Conservation (phyloP, 2,113 vertebrate species). For the Mesembrinibis cayennensis region DNA sequence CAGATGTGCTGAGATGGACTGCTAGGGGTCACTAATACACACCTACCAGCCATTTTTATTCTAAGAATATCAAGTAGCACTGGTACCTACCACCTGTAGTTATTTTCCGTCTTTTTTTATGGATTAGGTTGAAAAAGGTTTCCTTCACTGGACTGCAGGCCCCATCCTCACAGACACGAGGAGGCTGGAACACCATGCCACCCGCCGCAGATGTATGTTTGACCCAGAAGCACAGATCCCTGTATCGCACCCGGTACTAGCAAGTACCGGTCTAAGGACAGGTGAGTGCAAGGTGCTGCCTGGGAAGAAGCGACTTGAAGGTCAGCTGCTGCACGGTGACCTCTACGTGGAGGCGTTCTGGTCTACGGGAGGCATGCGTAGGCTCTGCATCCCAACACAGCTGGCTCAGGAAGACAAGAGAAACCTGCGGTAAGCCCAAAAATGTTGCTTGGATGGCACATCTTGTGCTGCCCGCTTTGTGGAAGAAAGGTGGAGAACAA, state of each 20-base stretch:
- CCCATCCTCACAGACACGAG: accelerated
- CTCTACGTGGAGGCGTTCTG: neutral
- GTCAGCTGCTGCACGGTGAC: neutral
- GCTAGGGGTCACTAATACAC: neutral
- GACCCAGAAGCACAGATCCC: neutral
- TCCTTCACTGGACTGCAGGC: neutral
- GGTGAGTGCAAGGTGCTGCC: neutral
- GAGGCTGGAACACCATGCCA: neutral
- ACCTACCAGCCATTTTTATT: neutral
- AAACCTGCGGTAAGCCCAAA: neutral
- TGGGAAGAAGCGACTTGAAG: neutral
- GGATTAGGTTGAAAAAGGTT: neutral
- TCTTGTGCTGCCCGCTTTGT: neutral
- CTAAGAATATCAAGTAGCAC: neutral
- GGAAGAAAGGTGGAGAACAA: neutral
- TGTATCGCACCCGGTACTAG: neutral
- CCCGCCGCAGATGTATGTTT: neutral
- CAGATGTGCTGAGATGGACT: neutral
- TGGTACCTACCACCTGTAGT: neutral
- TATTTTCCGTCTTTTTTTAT: neutral
- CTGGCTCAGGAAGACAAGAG: too few relatives aligned
- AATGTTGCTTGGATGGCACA: neutral
- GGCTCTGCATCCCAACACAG: too few relatives aligned
- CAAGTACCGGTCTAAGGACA: neutral
- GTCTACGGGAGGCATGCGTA: accelerated